phyloP scores from a whole-genome alignment of 2,113 vertebrate species.

The Casuarius casuarius region DNA sequence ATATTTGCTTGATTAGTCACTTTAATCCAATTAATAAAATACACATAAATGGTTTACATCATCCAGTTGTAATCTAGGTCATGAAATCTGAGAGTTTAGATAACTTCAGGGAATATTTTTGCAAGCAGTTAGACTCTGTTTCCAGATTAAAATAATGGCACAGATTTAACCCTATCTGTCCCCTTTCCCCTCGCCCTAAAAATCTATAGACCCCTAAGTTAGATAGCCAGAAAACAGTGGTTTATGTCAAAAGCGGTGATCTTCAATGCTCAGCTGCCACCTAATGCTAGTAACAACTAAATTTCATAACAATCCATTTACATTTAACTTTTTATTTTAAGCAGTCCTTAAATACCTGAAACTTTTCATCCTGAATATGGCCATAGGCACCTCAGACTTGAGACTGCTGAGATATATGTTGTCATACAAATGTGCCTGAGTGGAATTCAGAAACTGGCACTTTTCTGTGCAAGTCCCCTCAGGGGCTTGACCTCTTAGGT shows the following conservation, averaged over 20 bases:
- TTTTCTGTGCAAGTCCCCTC: background rate
- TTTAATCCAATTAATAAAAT: conserved; percentile 28
- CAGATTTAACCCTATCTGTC: accelerated
- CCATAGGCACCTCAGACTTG: background rate
- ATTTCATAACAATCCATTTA: background rate
- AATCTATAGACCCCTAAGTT: background rate
- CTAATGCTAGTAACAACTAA: background rate
- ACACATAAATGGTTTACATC: background rate
- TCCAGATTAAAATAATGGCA: background rate
- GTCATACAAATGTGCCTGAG: background rate
- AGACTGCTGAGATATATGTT: background rate
- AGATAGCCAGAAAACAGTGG: background rate
- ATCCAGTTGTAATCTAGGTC: background rate
- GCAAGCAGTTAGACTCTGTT: background rate
- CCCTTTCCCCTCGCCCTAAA: background rate
- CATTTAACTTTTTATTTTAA: background rate
- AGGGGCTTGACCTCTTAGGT: background rate
- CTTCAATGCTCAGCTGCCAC: background rate
- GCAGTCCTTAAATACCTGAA: background rate
- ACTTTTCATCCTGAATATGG: background rate
- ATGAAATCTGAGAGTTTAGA: background rate
- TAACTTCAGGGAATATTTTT: background rate
- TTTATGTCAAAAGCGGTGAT: background rate
- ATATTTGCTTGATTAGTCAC: background rate
- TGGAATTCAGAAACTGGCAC: background rate